Evolutionary conservation across 92 coral and sea anemone genomes (phyloP).

Genomic region (Actinostola sp.): DNA sequence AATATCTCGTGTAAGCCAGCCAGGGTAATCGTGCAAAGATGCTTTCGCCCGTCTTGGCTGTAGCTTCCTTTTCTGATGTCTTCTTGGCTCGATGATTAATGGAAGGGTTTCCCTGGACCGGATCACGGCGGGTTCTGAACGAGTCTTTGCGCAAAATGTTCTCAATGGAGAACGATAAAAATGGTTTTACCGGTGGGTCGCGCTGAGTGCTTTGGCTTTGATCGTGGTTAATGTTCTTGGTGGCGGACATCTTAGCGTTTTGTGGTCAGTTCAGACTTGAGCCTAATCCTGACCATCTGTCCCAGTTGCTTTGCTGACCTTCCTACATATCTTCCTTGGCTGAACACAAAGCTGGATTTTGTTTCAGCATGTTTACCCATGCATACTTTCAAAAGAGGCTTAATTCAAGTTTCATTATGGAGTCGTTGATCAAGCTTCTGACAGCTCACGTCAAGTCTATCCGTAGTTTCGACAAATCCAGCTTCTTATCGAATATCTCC

Average conservation of each 20-base stretch:
- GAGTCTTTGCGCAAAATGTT: conserved; percentile 41
- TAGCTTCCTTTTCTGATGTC: conserved; percentile 9
- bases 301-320: conserved; percentile 28
- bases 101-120: conserved; percentile 25
- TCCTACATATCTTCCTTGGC: conserved; percentile 33
- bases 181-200: conserved; percentile 39
- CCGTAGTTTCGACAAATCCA: conserved; percentile 73
- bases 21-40: conserved; percentile 71
- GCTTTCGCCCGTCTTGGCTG: conserved; percentile 14
- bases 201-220: conserved; percentile 25
- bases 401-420: conserved; percentile 76
- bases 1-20: conserved; percentile 90
- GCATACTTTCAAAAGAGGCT: conserved; percentile 70
- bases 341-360: conserved; percentile 61
- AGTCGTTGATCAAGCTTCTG: conserved; percentile 76
- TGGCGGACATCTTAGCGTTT: conserved; percentile 39
- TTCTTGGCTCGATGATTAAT: conserved; percentile 17
- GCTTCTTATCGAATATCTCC: conserved; percentile 62
- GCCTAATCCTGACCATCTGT: conserved; percentile 54
- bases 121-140: conserved; percentile 34
- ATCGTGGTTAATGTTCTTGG: conserved; percentile 33
- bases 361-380: conserved; percentile 68
- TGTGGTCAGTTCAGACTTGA: conserved; percentile 38
- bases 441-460: conserved; percentile 69
- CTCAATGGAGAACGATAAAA: conserved; percentile 46